Percentiles rank a stretch among this genome's conserved stretches.
These are phyloP conservation scores for Formica selysi DNA, from an alignment of 1,140 invertebrate genomes.

Conservation along the genomic window DNA sequence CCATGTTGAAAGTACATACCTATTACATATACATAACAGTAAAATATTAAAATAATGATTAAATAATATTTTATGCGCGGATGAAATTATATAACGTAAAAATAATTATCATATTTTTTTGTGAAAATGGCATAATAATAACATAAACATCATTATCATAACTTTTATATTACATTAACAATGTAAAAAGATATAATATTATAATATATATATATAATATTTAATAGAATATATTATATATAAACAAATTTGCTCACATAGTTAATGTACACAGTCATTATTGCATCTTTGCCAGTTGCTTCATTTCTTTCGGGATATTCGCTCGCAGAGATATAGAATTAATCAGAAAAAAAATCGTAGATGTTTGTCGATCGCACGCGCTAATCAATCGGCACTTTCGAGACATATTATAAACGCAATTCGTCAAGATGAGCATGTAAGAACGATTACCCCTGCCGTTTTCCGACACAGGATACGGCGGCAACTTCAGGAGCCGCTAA, in stretches of 20 bases:
- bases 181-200: not conserved
- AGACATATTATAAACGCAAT: no score
- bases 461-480: no score
- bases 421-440: no score
- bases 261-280: no score
- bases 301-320: not conserved
- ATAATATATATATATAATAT: no score
- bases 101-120: constrained; percentile 11
- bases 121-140: not conserved
- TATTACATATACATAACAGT: not conserved
- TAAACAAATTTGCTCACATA: no score
- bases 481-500: no score
- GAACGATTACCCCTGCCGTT: no score
- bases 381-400: no score
- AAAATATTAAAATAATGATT: not conserved
- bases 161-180: not conserved
- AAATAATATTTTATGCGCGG: not conserved
- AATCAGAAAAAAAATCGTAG: no score
- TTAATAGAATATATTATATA: not conserved
- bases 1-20: not conserved
- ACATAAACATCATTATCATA: not conserved
- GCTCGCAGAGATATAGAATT: not conserved
- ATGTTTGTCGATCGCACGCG: no score
- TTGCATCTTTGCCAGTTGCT: no score
- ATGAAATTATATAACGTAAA: not conserved